These are phyloP conservation scores for Sycophaga agraensis DNA, from an alignment of 1,140 invertebrate genomes.

Conservation along the genomic window DNA sequence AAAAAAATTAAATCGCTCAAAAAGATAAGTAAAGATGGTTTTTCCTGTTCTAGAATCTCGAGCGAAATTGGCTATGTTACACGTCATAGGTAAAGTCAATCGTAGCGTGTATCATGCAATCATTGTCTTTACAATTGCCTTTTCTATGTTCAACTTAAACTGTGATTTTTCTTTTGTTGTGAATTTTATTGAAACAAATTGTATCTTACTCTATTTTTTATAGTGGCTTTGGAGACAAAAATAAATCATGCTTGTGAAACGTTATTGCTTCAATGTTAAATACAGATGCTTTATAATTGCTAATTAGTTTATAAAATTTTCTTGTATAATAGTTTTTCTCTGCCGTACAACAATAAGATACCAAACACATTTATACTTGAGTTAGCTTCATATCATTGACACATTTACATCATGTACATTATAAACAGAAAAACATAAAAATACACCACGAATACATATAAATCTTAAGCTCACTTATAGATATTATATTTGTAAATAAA, in stretches of 20 bases:
- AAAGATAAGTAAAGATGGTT: constrained; percentile 29
- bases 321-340: background rate
- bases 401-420: background rate
- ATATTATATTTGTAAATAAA: too few relatives aligned
- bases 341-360: background rate
- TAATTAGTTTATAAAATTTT: background rate
- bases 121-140: constrained; percentile 33
- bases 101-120: constrained; percentile 38
- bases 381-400: background rate
- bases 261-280: constrained; percentile 1
- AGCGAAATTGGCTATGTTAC: constrained; percentile 57
- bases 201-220: constrained; percentile 11
- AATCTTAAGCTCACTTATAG: too few relatives aligned
- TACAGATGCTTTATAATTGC: constrained; percentile 1
- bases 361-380: background rate
- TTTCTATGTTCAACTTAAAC: background rate
- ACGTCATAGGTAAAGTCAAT: constrained; percentile 57
- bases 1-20: too few relatives aligned
- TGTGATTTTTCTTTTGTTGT: background rate
- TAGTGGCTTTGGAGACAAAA: constrained; percentile 27
- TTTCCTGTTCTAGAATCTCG: constrained; percentile 57
- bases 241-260: background rate
- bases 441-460: too few relatives aligned
- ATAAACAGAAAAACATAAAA: background rate
- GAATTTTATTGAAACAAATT: background rate